Conservation (phyloP, 2,888 invertebrate species). For the Drosophila tanythrix region DNA sequence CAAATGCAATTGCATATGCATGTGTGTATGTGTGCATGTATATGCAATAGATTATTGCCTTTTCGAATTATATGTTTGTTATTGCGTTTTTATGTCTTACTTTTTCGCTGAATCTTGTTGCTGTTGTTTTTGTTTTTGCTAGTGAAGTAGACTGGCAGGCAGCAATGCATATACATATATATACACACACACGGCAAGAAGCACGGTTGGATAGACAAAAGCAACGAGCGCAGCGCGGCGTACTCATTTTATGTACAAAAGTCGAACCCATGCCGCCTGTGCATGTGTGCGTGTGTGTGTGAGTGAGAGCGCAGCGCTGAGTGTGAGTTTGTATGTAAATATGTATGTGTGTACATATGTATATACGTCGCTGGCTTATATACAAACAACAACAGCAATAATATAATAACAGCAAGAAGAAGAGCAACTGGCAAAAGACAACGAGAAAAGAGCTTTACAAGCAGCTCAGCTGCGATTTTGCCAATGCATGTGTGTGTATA, state of each 20-base stretch:
- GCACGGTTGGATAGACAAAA: slow-evolving; percentile 76
- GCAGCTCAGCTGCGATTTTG: slow-evolving; percentile 53
- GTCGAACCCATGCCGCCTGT: slow-evolving; percentile 54
- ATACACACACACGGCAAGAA: slow-evolving; percentile 39
- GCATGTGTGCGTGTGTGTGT: slow-evolving; percentile 3
- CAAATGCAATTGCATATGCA: slow-evolving; percentile 22
- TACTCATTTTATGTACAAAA: slow-evolving; percentile 64
- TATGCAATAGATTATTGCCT: slow-evolving; percentile 66
- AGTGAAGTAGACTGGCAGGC: slow-evolving; percentile 35
- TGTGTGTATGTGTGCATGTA: background rate
- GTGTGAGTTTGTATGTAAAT: slow-evolving; percentile 5
- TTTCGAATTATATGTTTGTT: slow-evolving; percentile 39
- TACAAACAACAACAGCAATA: slow-evolving; percentile 26
- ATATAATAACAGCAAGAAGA: slow-evolving; percentile 37
- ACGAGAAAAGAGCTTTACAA: slow-evolving; percentile 49
- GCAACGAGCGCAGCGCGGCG: slow-evolving; percentile 57
- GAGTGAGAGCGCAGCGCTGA: background rate
- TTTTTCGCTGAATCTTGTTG: slow-evolving; percentile 40
- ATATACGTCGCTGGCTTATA: slow-evolving; percentile 35
- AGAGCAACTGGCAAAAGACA: slow-evolving; percentile 43
- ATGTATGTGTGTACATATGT: slow-evolving; percentile 23
- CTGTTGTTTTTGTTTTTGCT: slow-evolving; percentile 23
- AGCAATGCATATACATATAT: slow-evolving; percentile 29
- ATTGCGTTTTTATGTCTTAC: slow-evolving; percentile 52
- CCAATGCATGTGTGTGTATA: slow-evolving; percentile 17